These are phyloP conservation scores for Cydia fagiglandana DNA, from an alignment of 1,140 invertebrate genomes.

Conservation along the genomic window DNA sequence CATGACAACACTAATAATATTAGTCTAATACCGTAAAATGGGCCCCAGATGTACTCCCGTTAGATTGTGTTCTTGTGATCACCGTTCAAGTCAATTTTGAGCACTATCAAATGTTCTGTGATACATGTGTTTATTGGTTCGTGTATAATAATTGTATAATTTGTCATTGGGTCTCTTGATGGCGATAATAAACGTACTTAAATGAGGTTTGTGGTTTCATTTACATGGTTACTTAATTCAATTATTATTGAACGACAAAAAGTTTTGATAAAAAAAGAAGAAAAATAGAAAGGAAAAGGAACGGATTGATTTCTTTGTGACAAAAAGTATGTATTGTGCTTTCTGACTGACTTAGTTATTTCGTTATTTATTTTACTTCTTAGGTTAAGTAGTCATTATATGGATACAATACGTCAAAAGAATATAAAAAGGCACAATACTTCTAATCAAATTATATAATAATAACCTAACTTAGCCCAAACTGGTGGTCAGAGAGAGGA, in stretches of 20 bases:
- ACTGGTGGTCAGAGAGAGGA: no score
- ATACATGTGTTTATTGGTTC: conserved; percentile 72
- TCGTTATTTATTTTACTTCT: no score
- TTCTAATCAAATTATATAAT: no score
- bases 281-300: no score
- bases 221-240: neutral
- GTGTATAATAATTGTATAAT: conserved; percentile 48
- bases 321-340: neutral
- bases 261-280: no score
- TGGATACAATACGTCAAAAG: no score
- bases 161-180: conserved; percentile 71
- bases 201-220: conserved; percentile 45
- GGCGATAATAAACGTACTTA: conserved; percentile 72
- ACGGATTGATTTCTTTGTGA: neutral
- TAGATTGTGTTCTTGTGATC: conserved; percentile 48
- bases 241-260: no score
- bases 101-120: conserved; percentile 77
- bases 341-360: neutral
- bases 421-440: no score
- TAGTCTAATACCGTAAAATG: no score
- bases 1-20: no score
- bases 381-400: no score
- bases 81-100: conserved; percentile 72
- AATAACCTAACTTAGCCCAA: no score
- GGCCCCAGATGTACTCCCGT: neutral